Conservation (phyloP, 2,113 vertebrate genomes). For the Illadopsis cleaveri region DNA sequence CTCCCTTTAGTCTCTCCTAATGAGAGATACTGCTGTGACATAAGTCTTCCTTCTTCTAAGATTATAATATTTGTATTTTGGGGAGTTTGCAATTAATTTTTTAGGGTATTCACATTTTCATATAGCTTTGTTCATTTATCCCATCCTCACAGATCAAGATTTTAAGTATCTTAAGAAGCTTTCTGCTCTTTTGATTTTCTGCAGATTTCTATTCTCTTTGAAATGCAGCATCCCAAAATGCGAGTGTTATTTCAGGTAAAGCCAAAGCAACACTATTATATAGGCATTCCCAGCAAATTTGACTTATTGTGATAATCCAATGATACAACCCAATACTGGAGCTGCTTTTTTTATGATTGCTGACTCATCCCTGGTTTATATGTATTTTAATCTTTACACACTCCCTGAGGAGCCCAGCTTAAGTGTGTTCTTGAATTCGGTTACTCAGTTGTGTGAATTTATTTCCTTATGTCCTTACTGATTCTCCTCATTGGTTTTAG, state of each 20-base stretch:
- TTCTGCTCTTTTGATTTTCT: neutral
- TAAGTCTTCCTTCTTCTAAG: neutral
- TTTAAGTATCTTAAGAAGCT: neutral
- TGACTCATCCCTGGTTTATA: neutral
- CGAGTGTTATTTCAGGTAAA: neutral
- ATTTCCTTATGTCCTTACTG: neutral
- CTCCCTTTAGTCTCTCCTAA: neutral
- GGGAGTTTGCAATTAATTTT: rapidly evolving
- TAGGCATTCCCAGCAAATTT: neutral
- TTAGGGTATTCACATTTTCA: neutral
- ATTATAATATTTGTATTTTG: neutral
- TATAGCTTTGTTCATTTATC: neutral
- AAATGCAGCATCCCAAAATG: neutral
- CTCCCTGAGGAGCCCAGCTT: neutral
- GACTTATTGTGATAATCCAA: neutral
- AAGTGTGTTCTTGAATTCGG: neutral
- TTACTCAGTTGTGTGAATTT: neutral
- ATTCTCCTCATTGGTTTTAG: neutral
- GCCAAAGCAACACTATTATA: neutral
- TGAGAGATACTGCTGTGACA: neutral
- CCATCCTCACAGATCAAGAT: neutral
- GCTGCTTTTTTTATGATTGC: neutral
- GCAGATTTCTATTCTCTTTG: neutral
- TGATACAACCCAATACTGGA: neutral
- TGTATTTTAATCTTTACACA: neutral